Evolutionary conservation across 2,113 vertebrate species (phyloP).

Genomic region (Grus americana): DNA sequence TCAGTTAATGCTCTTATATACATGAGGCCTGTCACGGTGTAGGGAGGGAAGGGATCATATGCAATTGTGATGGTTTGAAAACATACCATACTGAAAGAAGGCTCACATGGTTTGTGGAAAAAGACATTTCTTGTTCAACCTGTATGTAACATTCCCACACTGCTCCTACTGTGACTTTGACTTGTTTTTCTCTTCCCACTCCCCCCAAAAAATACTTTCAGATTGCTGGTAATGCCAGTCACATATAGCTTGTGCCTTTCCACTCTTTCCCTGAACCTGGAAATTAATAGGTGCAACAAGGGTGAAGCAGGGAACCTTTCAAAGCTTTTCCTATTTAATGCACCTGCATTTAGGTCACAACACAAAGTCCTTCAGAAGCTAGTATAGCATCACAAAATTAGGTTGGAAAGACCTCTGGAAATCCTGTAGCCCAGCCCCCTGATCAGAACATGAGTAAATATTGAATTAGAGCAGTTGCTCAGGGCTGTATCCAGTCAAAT

Average conservation of each 20-base stretch:
- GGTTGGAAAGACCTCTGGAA: not conserved
- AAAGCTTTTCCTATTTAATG: not conserved
- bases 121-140: not conserved
- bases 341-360: not conserved
- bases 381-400: not conserved
- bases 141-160: not conserved
- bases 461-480: not conserved
- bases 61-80: not conserved
- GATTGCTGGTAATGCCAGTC: not conserved
- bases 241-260: not conserved
- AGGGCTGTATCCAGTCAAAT: not conserved
- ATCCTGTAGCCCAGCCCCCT: not conserved
- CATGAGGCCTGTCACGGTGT: not conserved
- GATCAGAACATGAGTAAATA: not conserved
- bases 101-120: not conserved
- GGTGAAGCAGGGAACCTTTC: not conserved
- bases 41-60: not conserved
- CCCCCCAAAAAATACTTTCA: accelerated
- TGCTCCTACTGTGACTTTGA: not conserved
- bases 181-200: not conserved
- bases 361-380: not conserved
- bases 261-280: not conserved
- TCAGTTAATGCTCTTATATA: not conserved
- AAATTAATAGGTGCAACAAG: not conserved
- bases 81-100: not conserved